phyloP scores from a whole-genome alignment of 2,797 vertebrate genomes.

The Chlorospingus flavigularis region DNA sequence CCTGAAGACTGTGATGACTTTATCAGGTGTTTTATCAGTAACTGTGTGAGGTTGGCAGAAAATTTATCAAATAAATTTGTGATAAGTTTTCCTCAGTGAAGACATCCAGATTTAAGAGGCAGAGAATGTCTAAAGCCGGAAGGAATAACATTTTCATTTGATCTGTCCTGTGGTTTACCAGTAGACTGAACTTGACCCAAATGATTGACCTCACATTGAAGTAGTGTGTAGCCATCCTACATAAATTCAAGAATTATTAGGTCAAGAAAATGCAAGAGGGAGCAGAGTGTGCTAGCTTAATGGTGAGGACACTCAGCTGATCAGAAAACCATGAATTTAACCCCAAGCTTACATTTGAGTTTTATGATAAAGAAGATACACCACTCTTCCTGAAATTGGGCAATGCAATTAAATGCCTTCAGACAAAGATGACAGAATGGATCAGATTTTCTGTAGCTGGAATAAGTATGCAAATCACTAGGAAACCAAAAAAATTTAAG shows the following conservation, averaged over 20 bases:
- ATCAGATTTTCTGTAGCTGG: neutral
- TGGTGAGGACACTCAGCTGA: neutral
- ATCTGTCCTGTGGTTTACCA: neutral
- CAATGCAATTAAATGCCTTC: neutral
- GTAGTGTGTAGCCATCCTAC: neutral
- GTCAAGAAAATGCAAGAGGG: neutral
- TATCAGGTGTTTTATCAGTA: neutral
- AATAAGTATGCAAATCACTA: neutral
- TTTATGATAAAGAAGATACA: neutral
- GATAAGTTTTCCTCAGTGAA: neutral
- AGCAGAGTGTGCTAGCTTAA: neutral
- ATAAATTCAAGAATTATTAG: neutral
- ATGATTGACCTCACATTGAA: neutral
- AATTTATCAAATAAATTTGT: neutral
- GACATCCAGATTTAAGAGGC: neutral
- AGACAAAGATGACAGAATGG: neutral
- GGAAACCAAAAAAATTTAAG: neutral
- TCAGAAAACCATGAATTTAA: neutral
- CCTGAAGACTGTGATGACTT: neutral
- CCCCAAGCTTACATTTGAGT: neutral
- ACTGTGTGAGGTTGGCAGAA: neutral
- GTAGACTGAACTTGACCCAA: neutral
- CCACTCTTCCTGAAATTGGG: neutral
- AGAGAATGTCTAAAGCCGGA: neutral
- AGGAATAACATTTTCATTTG: neutral